Evolutionary conservation across 2,888 invertebrate species (phyloP).

Genomic region (Caenorhabditis virilis): DNA sequence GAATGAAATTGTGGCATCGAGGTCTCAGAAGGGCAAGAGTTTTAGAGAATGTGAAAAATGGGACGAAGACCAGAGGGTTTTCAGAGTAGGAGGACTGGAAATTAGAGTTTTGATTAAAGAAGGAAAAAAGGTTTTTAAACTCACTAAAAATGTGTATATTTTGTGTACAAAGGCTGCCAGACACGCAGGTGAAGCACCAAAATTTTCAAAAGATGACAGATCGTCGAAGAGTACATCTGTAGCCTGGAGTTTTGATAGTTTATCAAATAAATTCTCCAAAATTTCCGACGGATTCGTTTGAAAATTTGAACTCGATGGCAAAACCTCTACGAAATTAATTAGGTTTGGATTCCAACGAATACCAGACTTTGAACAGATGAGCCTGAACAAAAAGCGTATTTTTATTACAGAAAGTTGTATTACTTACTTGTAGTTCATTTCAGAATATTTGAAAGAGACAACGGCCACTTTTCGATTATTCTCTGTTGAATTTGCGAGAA

Average conservation of each 20-base stretch:
- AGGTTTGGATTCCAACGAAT: slow-evolving; percentile 26
- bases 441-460: slow-evolving; percentile 11
- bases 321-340: slow-evolving; percentile 3
- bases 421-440: slow-evolving; percentile 30
- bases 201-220: slow-evolving; percentile 16
- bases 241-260: neutral
- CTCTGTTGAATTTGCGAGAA: slow-evolving; percentile 7
- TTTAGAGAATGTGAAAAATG: slow-evolving; percentile 11
- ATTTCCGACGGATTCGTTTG: neutral
- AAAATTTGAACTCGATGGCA: neutral
- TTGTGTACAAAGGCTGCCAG: slow-evolving; percentile 10
- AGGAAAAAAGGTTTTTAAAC: neutral
- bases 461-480: slow-evolving; percentile 20
- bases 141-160: slow-evolving; percentile 7
- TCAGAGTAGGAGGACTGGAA: neutral
- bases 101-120: neutral
- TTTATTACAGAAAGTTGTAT: neutral
- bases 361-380: slow-evolving; percentile 35
- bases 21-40: neutral
- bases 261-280: slow-evolving; percentile 14
- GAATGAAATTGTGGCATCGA: slow-evolving; percentile 10
- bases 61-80: slow-evolving; percentile 2
- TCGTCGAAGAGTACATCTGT: slow-evolving; percentile 27
- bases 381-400: slow-evolving; percentile 4
- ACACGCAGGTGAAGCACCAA: slow-evolving; percentile 11